A percentile compares a stretch with the other conserved stretches of the same genome.
Conservation (phyloP, 2,797 vertebrate genomes). For the Hozukius guyotensis region DNA sequence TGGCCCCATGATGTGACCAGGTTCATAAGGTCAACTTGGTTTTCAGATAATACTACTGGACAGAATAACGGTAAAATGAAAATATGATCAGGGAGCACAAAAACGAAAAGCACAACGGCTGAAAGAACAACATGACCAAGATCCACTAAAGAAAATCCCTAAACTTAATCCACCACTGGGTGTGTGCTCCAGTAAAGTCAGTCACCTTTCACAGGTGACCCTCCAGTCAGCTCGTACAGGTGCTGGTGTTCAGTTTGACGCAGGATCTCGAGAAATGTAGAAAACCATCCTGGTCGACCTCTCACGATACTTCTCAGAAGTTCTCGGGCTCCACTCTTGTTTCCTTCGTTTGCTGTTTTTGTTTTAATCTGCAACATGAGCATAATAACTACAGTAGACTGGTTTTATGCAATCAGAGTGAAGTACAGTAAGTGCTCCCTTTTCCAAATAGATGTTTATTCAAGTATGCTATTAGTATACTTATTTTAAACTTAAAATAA, state of each 20-base stretch:
- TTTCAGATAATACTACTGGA: no score
- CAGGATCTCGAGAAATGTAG: slow-evolving; percentile 83
- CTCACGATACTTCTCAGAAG: slow-evolving; percentile 86
- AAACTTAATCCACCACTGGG: background rate
- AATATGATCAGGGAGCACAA: no score
- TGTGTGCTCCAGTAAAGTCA: background rate
- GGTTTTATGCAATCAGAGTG: background rate
- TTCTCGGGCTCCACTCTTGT: slow-evolving; percentile 80
- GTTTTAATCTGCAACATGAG: slow-evolving; percentile 79
- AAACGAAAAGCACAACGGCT: no score
- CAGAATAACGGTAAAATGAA: no score
- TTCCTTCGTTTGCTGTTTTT: slow-evolving; percentile 60
- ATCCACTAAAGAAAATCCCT: no score
- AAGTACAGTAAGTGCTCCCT: background rate
- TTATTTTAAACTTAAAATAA: no score
- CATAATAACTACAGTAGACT: background rate
- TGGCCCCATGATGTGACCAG: no score
- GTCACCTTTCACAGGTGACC: slow-evolving; percentile 38
- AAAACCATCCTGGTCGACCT: slow-evolving; percentile 88
- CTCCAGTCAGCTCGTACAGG: slow-evolving; percentile 81
- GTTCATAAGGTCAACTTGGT: no score
- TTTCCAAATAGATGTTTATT: no score
- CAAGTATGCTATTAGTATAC: no score
- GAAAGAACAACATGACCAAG: no score
- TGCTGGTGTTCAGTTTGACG: slow-evolving; percentile 42